These are phyloP conservation scores for Cliona cf. orientalis DNA, from an alignment of 37 sponge, comb jelly and placozoan genomes.

Conservation along the genomic window DNA sequence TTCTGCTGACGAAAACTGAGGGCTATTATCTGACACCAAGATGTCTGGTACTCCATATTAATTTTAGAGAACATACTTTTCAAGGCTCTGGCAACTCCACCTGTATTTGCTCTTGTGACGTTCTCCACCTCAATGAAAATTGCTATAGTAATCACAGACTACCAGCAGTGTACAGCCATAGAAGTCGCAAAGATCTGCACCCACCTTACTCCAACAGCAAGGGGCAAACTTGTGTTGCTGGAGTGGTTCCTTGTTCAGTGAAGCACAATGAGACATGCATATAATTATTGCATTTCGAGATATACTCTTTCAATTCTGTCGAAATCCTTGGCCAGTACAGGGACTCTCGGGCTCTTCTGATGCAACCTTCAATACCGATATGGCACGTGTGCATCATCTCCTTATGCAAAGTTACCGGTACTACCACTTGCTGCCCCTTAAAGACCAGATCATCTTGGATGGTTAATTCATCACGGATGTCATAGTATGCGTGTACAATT, in stretches of 20 bases:
- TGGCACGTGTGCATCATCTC: not conserved
- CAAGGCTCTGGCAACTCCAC: slow-evolving; percentile 4
- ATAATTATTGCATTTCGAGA: slow-evolving; percentile 11
- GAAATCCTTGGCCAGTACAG: slow-evolving; percentile 44
- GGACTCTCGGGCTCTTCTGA: not conserved
- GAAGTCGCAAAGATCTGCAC: slow-evolving; percentile 39
- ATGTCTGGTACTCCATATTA: slow-evolving; percentile 23
- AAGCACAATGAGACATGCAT: not conserved
- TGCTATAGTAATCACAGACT: slow-evolving; percentile 24
- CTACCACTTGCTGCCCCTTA: slow-evolving; percentile 12
- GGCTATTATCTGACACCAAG: slow-evolving; percentile 34
- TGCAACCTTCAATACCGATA: not conserved
- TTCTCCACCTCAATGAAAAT: slow-evolving; percentile 38
- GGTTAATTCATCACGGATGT: slow-evolving; percentile 25
- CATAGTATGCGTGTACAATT: slow-evolving; percentile 5
- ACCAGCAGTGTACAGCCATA: slow-evolving; percentile 22
- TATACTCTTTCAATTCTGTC: slow-evolving; percentile 19
- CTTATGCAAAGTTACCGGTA: not conserved
- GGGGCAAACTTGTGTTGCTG: slow-evolving; percentile 16
- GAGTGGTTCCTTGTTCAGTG: not conserved
- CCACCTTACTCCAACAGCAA: slow-evolving; percentile 26
- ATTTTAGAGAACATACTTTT: slow-evolving; percentile 25
- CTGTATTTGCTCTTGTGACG: not conserved
- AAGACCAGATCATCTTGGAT: slow-evolving; percentile 36
- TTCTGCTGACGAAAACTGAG: slow-evolving; percentile 20